phyloP scores from a whole-genome alignment of 2,113 vertebrate species.

The Pteronura brasiliensis region DNA sequence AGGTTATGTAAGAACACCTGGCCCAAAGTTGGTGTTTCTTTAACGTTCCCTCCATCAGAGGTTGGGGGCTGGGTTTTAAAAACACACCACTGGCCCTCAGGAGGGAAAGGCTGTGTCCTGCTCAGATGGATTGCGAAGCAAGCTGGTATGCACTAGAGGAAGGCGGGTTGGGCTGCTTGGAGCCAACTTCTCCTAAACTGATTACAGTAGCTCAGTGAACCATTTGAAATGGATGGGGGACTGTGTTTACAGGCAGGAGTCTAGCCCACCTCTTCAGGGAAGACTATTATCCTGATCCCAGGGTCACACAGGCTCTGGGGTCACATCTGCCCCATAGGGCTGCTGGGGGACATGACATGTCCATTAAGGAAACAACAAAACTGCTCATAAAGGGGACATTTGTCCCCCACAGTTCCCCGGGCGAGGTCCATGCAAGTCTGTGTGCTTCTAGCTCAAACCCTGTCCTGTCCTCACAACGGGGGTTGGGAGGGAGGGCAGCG shows the following conservation, averaged over 20 bases:
- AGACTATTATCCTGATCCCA: neutral
- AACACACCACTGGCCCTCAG: neutral
- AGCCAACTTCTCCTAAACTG: neutral
- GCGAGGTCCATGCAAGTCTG: neutral
- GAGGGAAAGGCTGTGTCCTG: neutral
- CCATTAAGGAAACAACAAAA: neutral
- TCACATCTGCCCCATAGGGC: neutral
- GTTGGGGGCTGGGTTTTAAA: neutral
- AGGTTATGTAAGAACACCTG: accelerated
- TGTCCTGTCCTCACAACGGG: accelerated
- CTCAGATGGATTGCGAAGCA: neutral
- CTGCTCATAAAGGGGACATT: neutral
- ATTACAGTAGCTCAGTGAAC: neutral
- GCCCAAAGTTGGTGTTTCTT: neutral
- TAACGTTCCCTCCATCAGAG: neutral
- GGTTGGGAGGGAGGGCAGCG: neutral
- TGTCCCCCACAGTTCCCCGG: neutral
- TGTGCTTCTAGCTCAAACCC: neutral
- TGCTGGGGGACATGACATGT: neutral
- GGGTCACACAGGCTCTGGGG: accelerated
- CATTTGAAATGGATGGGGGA: accelerated
- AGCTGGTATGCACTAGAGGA: neutral
- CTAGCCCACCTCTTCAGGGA: accelerated
- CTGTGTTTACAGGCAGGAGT: neutral
- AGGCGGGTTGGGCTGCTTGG: neutral